Conservation (phyloP, 2,797 vertebrate species). For the Melanotaenia parkinsoni region DNA sequence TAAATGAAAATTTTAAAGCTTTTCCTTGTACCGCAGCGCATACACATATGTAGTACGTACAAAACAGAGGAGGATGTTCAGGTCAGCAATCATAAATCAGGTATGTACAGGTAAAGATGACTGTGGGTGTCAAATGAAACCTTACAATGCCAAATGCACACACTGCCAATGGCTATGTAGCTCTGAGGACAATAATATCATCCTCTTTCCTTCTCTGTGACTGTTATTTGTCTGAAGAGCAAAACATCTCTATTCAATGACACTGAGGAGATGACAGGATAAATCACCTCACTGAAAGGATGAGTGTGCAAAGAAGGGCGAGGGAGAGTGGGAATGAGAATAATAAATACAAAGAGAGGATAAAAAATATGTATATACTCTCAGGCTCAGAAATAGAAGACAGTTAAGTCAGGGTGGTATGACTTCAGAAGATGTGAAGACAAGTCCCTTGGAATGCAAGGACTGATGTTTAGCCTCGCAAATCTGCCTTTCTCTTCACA, state of each 20-base stretch:
- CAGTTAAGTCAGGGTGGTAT: slow-evolving; percentile 33
- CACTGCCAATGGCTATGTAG: slow-evolving; percentile 19
- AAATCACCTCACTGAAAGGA: slow-evolving; percentile 63
- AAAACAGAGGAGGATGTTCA: not conserved
- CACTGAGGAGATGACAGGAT: slow-evolving; percentile 73
- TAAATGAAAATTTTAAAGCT: slow-evolving; percentile 10
- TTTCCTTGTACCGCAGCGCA: not conserved
- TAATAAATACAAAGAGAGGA: slow-evolving; percentile 21
- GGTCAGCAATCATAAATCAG: slow-evolving; percentile 3
- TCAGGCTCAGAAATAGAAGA: slow-evolving; percentile 3
- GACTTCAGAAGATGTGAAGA: slow-evolving; percentile 45
- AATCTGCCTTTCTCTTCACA: slow-evolving; percentile 22
- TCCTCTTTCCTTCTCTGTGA: slow-evolving; percentile 59
- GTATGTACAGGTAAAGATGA: not conserved
- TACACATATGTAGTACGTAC: not conserved
- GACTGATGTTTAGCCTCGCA: slow-evolving; percentile 33
- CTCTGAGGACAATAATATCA: slow-evolving; percentile 73
- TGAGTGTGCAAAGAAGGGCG: slow-evolving; percentile 34
- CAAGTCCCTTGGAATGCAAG: slow-evolving; percentile 14
- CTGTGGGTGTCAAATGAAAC: slow-evolving; percentile 9
- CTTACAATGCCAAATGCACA: no score
- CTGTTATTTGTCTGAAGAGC: slow-evolving; percentile 74
- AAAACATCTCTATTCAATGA: slow-evolving; percentile 68
- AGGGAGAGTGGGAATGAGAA: slow-evolving; percentile 42
- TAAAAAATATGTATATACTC: slow-evolving; percentile 30